Conservation (phyloP, 2,797 vertebrate species). For the Enteromius thamalakanensis region DNA sequence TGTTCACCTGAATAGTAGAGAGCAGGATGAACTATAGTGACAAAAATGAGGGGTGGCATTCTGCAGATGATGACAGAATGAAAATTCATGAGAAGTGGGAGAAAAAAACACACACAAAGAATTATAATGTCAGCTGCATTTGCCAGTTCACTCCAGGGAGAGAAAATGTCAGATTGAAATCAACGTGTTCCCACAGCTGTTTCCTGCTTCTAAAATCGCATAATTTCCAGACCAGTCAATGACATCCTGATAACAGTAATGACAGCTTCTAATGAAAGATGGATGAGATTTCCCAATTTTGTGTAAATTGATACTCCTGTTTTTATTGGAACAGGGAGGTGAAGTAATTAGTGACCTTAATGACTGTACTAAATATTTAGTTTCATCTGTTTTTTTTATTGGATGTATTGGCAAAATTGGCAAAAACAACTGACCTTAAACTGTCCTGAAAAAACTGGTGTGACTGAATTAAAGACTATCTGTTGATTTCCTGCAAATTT, state of each 20-base stretch:
- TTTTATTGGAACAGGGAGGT: slow-evolving; percentile 9
- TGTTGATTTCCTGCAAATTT: not conserved
- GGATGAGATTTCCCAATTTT: not conserved
- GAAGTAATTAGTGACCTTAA: slow-evolving; percentile 18
- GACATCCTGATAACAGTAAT: slow-evolving; percentile 19
- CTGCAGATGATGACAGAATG: not conserved
- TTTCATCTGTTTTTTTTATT: not conserved
- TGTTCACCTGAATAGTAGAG: not conserved
- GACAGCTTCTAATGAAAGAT: slow-evolving; percentile 13
- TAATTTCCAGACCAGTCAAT: slow-evolving; percentile 15
- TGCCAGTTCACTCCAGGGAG: not conserved
- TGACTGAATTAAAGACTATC: not conserved
- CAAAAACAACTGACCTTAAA: slow-evolving; percentile 3
- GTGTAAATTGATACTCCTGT: not conserved
- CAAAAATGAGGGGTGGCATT: slow-evolving; percentile 16
- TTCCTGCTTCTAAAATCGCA: not conserved
- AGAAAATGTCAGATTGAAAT: slow-evolving; percentile 36
- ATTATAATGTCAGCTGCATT: slow-evolving; percentile 24
- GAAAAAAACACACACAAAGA: not conserved
- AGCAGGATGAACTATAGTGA: slow-evolving; percentile 12
- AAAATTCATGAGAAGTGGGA: slow-evolving; percentile 13
- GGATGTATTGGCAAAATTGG: not conserved
- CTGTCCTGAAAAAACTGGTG: not conserved
- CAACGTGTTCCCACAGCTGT: slow-evolving; percentile 4
- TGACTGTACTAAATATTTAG: not conserved